phyloP scores from a whole-genome alignment of 2,797 vertebrate genomes.

The Paedocypris micromegethes region DNA sequence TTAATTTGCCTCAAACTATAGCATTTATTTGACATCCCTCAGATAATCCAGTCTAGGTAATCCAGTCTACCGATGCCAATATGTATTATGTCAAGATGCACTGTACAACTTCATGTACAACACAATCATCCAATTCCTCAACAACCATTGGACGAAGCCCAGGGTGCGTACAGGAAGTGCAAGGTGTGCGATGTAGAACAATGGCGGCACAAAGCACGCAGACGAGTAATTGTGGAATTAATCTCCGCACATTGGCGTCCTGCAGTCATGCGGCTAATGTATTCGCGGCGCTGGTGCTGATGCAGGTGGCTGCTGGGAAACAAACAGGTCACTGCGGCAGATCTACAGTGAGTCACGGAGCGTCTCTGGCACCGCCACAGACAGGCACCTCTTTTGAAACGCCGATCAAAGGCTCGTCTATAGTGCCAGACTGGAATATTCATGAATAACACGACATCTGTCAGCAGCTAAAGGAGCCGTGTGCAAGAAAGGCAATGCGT shows the following conservation, averaged over 20 bases:
- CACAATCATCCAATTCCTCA: too few relatives aligned
- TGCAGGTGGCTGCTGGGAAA: conserved; percentile 54
- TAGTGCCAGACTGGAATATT: conserved; percentile 60
- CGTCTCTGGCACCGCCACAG: conserved; percentile 53
- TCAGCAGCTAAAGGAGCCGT: conserved; percentile 42
- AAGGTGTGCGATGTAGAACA: too few relatives aligned
- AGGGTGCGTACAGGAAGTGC: too few relatives aligned
- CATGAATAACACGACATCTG: conserved; percentile 70
- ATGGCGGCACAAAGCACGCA: conserved; percentile 17
- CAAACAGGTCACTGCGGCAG: conserved; percentile 61
- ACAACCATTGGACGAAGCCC: too few relatives aligned
- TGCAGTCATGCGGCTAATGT: neutral
- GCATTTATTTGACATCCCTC: too few relatives aligned
- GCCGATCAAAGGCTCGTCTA: conserved; percentile 66
- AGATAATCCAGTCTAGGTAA: too few relatives aligned
- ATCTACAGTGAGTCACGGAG: conserved; percentile 56
- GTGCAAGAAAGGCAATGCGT: conserved; percentile 53
- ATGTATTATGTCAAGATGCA: too few relatives aligned
- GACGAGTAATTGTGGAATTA: neutral
- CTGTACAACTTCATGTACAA: too few relatives aligned
- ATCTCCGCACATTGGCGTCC: neutral
- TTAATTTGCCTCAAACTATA: too few relatives aligned
- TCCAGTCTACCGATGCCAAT: too few relatives aligned
- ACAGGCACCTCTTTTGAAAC: conserved; percentile 70
- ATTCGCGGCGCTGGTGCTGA: conserved; percentile 29